Percentiles rank a stretch among this genome's conserved stretches.
These are phyloP conservation scores for Lipophrys pholis DNA, from an alignment of 2,113 vertebrate species.

Conservation along the genomic window DNA sequence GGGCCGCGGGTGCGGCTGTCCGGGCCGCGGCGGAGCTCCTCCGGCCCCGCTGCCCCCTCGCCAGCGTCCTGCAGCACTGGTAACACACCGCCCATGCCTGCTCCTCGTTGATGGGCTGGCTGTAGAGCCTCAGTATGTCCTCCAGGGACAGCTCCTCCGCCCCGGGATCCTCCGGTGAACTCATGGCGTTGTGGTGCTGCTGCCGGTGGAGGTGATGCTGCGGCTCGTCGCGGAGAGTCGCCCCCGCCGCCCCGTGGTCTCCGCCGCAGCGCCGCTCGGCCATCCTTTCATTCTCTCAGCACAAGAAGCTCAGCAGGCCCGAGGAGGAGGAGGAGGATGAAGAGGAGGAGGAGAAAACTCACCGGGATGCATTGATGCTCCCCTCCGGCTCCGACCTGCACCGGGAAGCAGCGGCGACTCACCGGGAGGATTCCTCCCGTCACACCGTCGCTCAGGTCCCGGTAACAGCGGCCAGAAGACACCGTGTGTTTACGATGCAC, in stretches of 20 bases:
- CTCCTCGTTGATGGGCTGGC: constrained; percentile 97
- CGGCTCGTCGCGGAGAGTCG: constrained; percentile 53
- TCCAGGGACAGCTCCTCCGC: constrained; percentile 87
- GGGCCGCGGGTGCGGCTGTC: constrained; percentile 32
- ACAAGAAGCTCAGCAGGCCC: not conserved
- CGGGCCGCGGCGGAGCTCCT: constrained; percentile 60
- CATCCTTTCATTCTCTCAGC: constrained; percentile 82
- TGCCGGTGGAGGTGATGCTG: not conserved
- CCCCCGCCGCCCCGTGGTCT: constrained; percentile 59
- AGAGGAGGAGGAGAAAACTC: constrained; percentile 39
- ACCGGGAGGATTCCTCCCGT: not conserved
- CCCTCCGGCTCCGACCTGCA: not conserved
- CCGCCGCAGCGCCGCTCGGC: constrained; percentile 71
- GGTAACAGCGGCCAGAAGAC: constrained; percentile 56
- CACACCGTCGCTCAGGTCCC: constrained; percentile 16
- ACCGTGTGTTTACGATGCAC: constrained; percentile 14
- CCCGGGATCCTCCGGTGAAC: constrained; percentile 60
- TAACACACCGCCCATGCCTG: constrained; percentile 98
- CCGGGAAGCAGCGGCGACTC: not conserved
- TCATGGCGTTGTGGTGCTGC: constrained; percentile 60
- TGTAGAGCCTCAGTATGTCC: constrained; percentile 91
- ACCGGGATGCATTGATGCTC: constrained; percentile 56
- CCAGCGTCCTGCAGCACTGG: constrained; percentile 90
- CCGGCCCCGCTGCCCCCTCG: constrained; percentile 61
- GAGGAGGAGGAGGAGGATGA: constrained; percentile 45